A percentile compares a stretch with the other conserved stretches of the same genome.
phyloP scores from a whole-genome alignment of 2,888 invertebrate genomes.

The Leistus spinibarbis region DNA sequence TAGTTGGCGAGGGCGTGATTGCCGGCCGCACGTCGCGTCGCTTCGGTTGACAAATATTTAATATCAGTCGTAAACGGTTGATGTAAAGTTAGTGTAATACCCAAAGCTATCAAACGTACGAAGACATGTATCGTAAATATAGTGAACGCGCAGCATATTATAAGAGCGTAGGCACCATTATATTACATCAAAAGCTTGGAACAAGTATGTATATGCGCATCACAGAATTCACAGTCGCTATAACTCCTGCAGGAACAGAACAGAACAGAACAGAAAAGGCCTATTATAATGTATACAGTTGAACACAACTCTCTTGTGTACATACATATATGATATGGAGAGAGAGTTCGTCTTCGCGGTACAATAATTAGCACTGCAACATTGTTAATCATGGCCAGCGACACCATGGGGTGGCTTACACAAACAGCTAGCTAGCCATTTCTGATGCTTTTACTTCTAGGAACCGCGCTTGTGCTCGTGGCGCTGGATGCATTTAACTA shows the following conservation, averaged over 20 bases:
- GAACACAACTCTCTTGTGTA: not conserved
- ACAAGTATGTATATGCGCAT: not conserved
- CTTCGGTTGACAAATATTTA: conserved; percentile 4
- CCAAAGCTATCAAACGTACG: not conserved
- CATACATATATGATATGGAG: not conserved
- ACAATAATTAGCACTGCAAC: conserved; percentile 13
- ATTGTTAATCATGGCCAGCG: conserved; percentile 15
- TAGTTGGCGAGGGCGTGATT: not conserved
- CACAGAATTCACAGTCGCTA: not conserved
- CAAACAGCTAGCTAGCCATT: too few species aligned
- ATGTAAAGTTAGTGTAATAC: not conserved
- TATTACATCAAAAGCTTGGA: not conserved
- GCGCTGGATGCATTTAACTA: not conserved
- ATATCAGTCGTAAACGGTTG: conserved; percentile 10
- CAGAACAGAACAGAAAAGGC: not conserved
- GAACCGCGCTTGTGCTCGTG: not conserved
- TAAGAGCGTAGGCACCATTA: not conserved
- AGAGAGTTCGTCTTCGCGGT: conserved; percentile 1
- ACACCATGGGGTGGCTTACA: conserved; percentile 8
- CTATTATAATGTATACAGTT: not conserved
- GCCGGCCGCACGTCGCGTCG: not conserved
- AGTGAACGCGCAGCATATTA: not conserved
- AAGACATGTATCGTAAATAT: not conserved
- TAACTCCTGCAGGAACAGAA: not conserved
- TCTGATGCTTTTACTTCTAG: not conserved